Evolutionary conservation across 30 jellyfish, hydroid and myxozoan genomes (phyloP), one percentile per base, ranked within the genome.

Genomic region (Aurelia coerulea): DNA sequence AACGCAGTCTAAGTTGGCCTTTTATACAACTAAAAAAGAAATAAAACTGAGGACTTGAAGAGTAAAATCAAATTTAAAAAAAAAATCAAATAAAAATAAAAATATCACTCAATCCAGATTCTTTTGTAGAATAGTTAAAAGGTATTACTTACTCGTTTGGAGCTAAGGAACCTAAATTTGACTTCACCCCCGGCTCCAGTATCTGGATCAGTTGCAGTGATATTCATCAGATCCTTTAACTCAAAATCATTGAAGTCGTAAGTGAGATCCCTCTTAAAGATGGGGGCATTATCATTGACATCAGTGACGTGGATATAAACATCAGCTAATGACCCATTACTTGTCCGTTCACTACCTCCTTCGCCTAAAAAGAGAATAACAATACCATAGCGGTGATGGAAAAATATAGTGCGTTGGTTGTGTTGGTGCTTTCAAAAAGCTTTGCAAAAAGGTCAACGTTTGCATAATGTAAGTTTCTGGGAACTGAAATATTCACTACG

Each of bases 271-370:
- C 37, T 65, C 29, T 62, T 32, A 67, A 91, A 78, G 49, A 60
- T n/a, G 46, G 98, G 98, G 29, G 76, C n/a, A 62, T 92, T 92
- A 51, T 92, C 98, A 65, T 92, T 92, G 8, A 79, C 95, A 92
- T 92, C 98, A 0, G 83, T 60, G 17, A 92, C 98, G 34, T 69
- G 56, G 33, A 91, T 69, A 6, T 95, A 95, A 31, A 91, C 79
- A 51, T 84, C 53, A 41, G 89, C 91, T 31, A 76, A 53, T 5
- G 83, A 60, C 41, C 64, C 84, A 65, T 81, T 90, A 56, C 50
- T 42, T 11, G 62, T 79, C 46, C 86, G 89, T 51, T 81, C 84
- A 35, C 96, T 88, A 16, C 96, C 96, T 16, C 91, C 96, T 76
- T 92, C 97, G 12, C 86, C 86, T 76, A 37, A n/a, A 76, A 16